A percentile compares a stretch with the other conserved stretches of the same genome.
These are phyloP conservation scores for Baryphthengus martii DNA, from an alignment of 2,113 vertebrate genomes.

Conservation along the genomic window DNA sequence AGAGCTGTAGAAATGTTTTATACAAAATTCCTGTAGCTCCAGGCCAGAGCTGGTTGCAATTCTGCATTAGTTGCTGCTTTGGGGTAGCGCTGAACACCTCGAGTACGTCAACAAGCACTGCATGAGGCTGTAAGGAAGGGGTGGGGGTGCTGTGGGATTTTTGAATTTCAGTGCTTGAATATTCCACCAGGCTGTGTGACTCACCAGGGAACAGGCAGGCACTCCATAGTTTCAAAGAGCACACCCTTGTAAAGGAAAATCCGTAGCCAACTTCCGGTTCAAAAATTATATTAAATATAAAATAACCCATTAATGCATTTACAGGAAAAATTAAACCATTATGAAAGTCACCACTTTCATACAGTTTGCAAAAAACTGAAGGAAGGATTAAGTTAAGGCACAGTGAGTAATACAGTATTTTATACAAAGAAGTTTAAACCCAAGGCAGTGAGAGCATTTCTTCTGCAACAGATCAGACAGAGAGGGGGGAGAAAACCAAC, in stretches of 20 bases:
- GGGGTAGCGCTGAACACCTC: background rate
- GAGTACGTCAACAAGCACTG: background rate
- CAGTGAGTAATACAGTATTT: conserved; percentile 64
- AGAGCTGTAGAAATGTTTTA: background rate
- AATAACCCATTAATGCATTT: conserved; percentile 71
- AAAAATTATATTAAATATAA: conserved; percentile 74
- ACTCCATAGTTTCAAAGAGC: background rate
- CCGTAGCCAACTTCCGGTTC: conserved; percentile 19
- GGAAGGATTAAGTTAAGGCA: conserved; percentile 77
- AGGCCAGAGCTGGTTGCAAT: background rate
- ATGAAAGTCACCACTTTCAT: conserved; percentile 50
- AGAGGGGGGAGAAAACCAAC: background rate
- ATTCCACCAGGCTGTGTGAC: background rate
- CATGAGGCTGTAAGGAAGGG: background rate
- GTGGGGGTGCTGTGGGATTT: rapidly evolving
- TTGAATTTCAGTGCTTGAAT: background rate
- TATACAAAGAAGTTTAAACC: conserved; percentile 42
- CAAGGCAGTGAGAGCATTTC: conserved; percentile 39
- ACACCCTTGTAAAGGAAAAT: conserved; percentile 4
- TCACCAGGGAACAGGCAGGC: rapidly evolving
- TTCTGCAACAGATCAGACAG: background rate
- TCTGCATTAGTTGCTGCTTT: background rate
- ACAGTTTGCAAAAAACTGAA: conserved; percentile 65
- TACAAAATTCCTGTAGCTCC: background rate
- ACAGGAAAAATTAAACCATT: conserved; percentile 64